phyloP scores from a whole-genome alignment of 2,888 invertebrate species.

The Eupsilia transversa region DNA sequence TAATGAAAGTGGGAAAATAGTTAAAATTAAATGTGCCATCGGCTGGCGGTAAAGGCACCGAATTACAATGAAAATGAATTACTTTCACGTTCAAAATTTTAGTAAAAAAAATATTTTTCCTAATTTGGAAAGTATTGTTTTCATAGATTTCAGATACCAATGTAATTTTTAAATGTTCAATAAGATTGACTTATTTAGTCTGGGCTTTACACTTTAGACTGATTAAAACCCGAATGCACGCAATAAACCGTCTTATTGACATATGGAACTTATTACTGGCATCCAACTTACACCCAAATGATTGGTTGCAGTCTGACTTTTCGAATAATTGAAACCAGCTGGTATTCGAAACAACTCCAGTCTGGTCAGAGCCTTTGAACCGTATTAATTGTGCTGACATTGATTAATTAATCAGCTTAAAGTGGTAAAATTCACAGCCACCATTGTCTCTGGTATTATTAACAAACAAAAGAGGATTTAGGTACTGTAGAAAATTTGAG shows the following conservation, averaged over 20 bases:
- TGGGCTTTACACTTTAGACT: neutral
- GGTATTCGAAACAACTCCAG: neutral
- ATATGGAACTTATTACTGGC: slow-evolving; percentile 12
- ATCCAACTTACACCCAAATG: slow-evolving; percentile 14
- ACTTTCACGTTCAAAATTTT: neutral
- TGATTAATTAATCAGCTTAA: slow-evolving; percentile 47
- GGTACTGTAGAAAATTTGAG: neutral
- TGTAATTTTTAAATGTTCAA: neutral
- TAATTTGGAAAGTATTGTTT: neutral
- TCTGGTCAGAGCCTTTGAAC: slow-evolving; percentile 35
- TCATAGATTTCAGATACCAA: neutral
- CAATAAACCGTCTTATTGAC: slow-evolving; percentile 11
- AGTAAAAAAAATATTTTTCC: neutral
- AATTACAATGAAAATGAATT: neutral
- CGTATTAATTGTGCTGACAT: slow-evolving; percentile 42
- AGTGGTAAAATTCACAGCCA: slow-evolving; percentile 14
- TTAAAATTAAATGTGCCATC: neutral
- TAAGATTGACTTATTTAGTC: neutral
- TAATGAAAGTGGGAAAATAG: neutral
- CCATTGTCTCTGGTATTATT: slow-evolving; percentile 38
- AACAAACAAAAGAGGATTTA: slow-evolving; percentile 33
- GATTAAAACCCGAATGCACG: neutral
- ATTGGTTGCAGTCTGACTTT: slow-evolving; percentile 31
- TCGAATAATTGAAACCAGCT: slow-evolving; percentile 29
- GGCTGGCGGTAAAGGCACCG: neutral